Evolutionary conservation across 2,888 invertebrate genomes (phyloP).

Genomic region (Limenitis camilla): DNA sequence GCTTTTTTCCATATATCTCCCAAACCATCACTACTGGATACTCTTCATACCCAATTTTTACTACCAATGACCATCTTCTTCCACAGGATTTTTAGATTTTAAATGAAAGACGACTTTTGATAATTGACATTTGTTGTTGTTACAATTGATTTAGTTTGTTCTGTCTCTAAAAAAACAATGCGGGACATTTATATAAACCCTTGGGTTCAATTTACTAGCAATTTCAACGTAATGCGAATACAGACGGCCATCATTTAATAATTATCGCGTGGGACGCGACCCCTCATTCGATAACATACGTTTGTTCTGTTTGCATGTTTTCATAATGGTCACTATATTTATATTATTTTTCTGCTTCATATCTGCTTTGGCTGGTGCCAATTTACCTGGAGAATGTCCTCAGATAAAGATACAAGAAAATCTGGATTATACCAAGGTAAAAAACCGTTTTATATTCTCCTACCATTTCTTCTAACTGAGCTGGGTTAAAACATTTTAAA

Average conservation of each 20-base stretch:
- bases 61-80: too few relatives aligned
- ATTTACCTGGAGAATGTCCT: slow-evolving; percentile 56
- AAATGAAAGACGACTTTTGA: too few relatives aligned
- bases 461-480: too few relatives aligned
- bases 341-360: slow-evolving; percentile 31
- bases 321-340: slow-evolving; percentile 40
- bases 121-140: too few relatives aligned
- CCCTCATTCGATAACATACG: slow-evolving; percentile 39
- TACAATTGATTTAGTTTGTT: too few relatives aligned
- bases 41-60: too few relatives aligned
- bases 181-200: slow-evolving; percentile 21
- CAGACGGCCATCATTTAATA: slow-evolving; percentile 46
- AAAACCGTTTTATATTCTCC: too few relatives aligned
- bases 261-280: slow-evolving; percentile 52
- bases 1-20: too few relatives aligned
- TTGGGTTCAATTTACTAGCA: slow-evolving; percentile 32
- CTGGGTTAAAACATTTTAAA: too few relatives aligned
- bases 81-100: too few relatives aligned
- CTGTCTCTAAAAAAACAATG: slow-evolving; percentile 3
- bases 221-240: slow-evolving; percentile 39
- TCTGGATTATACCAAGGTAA: slow-evolving; percentile 56
- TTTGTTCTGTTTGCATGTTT: slow-evolving; percentile 33
- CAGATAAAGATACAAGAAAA: slow-evolving; percentile 55
- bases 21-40: too few relatives aligned
- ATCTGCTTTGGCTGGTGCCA: slow-evolving; percentile 40